Evolutionary conservation across 2,113 vertebrate genomes (phyloP).

Genomic region (Sceloporus tristichus): DNA sequence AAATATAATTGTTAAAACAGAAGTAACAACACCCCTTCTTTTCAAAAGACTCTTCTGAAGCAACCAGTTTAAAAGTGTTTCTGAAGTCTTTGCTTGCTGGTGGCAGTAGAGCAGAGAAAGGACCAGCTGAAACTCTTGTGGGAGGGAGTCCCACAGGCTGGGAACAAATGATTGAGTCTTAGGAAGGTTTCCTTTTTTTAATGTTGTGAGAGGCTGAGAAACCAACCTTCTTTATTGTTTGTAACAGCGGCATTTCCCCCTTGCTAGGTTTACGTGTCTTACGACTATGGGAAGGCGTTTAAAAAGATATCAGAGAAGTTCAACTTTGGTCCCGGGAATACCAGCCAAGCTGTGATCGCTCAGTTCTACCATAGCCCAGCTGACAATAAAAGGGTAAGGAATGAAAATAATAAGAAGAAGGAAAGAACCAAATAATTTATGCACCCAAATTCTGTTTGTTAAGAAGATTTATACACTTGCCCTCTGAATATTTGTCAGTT

Average conservation of each 20-base stretch:
- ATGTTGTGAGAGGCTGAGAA: background rate
- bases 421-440: background rate
- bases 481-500: background rate
- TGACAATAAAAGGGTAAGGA: conserved; percentile 92
- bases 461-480: background rate
- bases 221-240: background rate
- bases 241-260: conserved; percentile 6
- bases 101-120: no score
- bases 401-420: background rate
- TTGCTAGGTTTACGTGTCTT: conserved; percentile 92
- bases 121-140: no score
- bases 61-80: no score
- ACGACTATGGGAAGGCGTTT: conserved; percentile 92
- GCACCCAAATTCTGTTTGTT: background rate
- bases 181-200: no score
- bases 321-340: conserved; percentile 74
- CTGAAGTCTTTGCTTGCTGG: no score
- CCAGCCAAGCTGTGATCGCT: conserved; percentile 86
- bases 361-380: conserved; percentile 99
- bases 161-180: no score
- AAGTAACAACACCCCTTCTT: no score
- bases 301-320: conserved; percentile 87
- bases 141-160: no score
- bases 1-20: no score
- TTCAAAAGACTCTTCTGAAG: no score